Evolutionary conservation across 2,888 invertebrate species (phyloP).

Genomic region (Xanthia togata): DNA sequence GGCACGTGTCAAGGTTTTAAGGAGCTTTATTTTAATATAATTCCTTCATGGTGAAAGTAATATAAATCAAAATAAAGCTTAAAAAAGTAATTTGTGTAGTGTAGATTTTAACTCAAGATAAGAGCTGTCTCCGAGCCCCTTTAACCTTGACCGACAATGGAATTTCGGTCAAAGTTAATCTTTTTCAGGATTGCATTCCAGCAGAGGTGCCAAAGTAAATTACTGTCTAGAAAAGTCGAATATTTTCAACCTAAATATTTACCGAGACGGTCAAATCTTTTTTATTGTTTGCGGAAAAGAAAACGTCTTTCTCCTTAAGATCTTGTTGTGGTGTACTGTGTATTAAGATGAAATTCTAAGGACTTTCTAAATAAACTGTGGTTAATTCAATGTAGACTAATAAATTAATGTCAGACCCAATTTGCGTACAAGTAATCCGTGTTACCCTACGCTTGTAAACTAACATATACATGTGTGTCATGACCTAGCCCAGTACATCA

Average conservation of each 20-base stretch:
- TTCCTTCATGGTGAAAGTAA: neutral
- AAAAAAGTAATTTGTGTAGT: slow-evolving; percentile 43
- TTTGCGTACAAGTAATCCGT: slow-evolving; percentile 33
- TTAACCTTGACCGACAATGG: slow-evolving; percentile 47
- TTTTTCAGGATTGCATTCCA: slow-evolving; percentile 44
- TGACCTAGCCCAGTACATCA: slow-evolving; percentile 48
- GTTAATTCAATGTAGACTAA: slow-evolving; percentile 23
- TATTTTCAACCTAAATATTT: slow-evolving; percentile 53
- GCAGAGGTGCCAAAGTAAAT: slow-evolving; percentile 32
- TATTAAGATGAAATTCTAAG: slow-evolving; percentile 1
- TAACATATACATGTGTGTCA: slow-evolving; percentile 18
- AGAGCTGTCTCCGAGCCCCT: slow-evolving; percentile 24
- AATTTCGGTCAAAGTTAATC: slow-evolving; percentile 58
- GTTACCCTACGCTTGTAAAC: slow-evolving; percentile 27
- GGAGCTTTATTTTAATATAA: slow-evolving; percentile 21
- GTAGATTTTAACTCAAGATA: slow-evolving; percentile 42
- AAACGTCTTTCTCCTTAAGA: neutral
- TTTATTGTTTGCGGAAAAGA: slow-evolving; percentile 22
- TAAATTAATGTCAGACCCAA: slow-evolving; percentile 36
- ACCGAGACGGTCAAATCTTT: slow-evolving; percentile 23
- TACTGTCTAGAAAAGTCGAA: slow-evolving; percentile 38
- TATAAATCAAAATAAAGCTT: slow-evolving; percentile 32
- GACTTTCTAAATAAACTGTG: neutral
- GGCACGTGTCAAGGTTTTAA: neutral
- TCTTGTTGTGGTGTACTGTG: neutral